Conservation (phyloP, 2,113 vertebrate genomes). For the Chroicocephalus ridibundus region DNA sequence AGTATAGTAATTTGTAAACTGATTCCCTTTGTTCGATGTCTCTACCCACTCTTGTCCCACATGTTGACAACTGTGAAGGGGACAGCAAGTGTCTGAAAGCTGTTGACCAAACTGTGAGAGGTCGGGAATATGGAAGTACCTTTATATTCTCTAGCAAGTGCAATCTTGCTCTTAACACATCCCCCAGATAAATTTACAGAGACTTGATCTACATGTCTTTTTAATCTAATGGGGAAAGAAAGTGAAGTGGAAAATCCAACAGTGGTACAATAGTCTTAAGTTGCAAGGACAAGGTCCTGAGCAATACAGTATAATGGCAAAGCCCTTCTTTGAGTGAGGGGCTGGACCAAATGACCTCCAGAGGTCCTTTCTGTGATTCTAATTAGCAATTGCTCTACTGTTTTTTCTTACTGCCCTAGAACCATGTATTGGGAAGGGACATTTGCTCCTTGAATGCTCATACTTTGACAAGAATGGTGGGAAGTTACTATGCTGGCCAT, state of each 20-base stretch:
- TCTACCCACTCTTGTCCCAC: background rate
- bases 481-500: background rate
- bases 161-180: background rate
- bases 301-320: background rate
- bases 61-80: accelerated
- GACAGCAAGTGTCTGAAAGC: background rate
- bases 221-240: background rate
- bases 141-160: background rate
- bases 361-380: background rate
- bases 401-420: background rate
- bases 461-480: background rate
- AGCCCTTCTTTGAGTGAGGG: background rate
- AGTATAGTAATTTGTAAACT: background rate
- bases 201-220: background rate
- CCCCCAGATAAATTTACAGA: background rate
- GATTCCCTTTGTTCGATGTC: background rate
- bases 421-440: background rate
- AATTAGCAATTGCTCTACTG: background rate
- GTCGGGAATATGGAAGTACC: background rate
- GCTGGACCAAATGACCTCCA: background rate
- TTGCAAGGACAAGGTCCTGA: background rate
- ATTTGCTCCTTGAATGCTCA: background rate
- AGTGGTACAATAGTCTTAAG: background rate
- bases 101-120: background rate
- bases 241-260: background rate